These are phyloP conservation scores for Desoria tigrina DNA, from an alignment of 2,888 invertebrate genomes.

Conservation along the genomic window DNA sequence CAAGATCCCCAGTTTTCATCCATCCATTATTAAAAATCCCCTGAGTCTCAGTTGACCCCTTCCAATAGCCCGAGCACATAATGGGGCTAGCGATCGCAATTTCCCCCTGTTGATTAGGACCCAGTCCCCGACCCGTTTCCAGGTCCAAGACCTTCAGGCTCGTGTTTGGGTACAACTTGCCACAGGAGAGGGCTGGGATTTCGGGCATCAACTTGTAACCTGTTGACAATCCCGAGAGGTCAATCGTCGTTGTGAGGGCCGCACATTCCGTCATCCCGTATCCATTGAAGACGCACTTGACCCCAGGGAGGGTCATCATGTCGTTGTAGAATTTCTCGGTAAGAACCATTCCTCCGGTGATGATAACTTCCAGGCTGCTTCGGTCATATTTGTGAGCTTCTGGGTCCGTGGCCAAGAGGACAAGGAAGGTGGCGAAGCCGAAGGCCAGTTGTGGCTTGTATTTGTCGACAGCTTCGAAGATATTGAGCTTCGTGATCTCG, in stretches of 20 bases:
- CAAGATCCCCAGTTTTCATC: slow-evolving; percentile 45
- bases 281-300: slow-evolving; percentile 37
- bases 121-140: slow-evolving; percentile 42
- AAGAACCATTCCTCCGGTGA: slow-evolving; percentile 47
- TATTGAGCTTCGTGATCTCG: too few relatives aligned
- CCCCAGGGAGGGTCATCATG: slow-evolving; percentile 39
- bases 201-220: slow-evolving; percentile 41
- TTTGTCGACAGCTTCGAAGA: too few relatives aligned
- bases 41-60: slow-evolving; percentile 36
- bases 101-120: slow-evolving; percentile 45
- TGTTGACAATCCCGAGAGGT: slow-evolving; percentile 36
- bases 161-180: slow-evolving; percentile 47
- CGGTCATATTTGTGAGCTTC: too few relatives aligned
- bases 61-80: slow-evolving; percentile 49
- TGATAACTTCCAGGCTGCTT: slow-evolving; percentile 47
- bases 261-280: slow-evolving; percentile 41
- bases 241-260: slow-evolving; percentile 45
- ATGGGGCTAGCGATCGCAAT: slow-evolving; percentile 47
- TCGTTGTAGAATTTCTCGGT: slow-evolving; percentile 30
- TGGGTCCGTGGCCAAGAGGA: slow-evolving; percentile 42
- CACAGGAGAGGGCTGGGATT: slow-evolving; percentile 42
- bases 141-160: slow-evolving; percentile 42
- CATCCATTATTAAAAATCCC: slow-evolving; percentile 36
- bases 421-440: slow-evolving; percentile 49
- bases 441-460: slow-evolving; percentile 49